Conservation (phyloP, 2,888 invertebrate genomes). For the Volucella inanis region DNA sequence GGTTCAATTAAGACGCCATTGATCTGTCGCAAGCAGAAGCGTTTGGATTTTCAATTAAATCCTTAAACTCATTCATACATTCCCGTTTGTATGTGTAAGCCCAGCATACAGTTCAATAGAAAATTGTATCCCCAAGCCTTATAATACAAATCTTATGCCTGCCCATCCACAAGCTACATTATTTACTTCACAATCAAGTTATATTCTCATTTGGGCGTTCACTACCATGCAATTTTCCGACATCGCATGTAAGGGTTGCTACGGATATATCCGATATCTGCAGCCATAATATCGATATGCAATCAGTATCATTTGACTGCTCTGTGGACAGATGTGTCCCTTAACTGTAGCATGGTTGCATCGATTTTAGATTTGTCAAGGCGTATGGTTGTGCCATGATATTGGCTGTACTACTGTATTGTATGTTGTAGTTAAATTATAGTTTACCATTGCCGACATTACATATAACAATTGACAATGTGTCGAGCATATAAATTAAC, state of each 20-base stretch:
- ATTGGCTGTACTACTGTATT: no score
- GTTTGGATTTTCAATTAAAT: constrained; percentile 41
- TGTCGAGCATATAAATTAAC: no score
- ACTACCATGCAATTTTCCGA: not conserved
- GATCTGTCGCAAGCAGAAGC: constrained; percentile 3
- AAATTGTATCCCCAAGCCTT: not conserved
- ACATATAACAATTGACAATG: no score
- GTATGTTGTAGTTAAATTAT: no score
- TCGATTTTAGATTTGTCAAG: constrained; percentile 28
- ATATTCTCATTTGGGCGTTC: constrained; percentile 5
- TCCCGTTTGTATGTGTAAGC: not conserved
- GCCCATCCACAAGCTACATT: not conserved
- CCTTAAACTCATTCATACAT: not conserved
- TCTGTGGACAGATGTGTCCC: constrained; percentile 37
- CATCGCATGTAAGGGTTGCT: not conserved
- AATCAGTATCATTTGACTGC: constrained; percentile 13
- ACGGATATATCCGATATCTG: not conserved
- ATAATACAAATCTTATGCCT: not conserved
- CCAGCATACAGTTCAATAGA: not conserved
- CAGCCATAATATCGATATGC: not conserved
- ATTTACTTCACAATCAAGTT: constrained; percentile 25
- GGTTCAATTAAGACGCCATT: constrained; percentile 8
- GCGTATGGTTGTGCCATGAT: no score
- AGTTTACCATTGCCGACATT: no score
- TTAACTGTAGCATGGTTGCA: constrained; percentile 9